Evolutionary conservation across 2,888 invertebrate genomes (phyloP), one percentile per base, ranked within the genome.

Genomic region (Melolontha melolontha): DNA sequence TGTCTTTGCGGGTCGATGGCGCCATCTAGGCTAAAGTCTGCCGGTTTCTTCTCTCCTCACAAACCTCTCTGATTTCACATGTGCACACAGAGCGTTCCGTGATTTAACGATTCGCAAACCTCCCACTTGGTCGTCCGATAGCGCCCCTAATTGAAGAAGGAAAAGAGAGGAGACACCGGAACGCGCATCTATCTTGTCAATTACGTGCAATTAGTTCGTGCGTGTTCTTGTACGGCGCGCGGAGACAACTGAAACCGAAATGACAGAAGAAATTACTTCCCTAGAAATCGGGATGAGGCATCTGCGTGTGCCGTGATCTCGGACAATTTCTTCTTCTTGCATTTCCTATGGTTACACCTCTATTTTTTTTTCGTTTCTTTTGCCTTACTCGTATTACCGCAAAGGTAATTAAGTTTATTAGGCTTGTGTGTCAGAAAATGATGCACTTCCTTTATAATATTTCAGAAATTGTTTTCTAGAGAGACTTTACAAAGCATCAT

Each of bases 161-260:
- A 54, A 29, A 40, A 17, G 40, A 40, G 17, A 47, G 34, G 47
- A 34, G 47, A 47, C 47, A 62, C 47, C 47, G 59, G 59, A 47
- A 47, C 59, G 72, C 71, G 73, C 75, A 76, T 77, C 75, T 77
- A 77, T 79, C 77, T 78, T 77, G 78, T 78, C 79, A 79, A 79
- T 79, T 79, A 78, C 74, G 72, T 75, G 78, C 78, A 79, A 79
- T 79, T 79, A 79, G 79, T 75, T 75, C 74, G 76, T 79, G 78
- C 78, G 78, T 78, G 77, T 76, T 74, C 74, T 70, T 34, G 34
- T 8, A 69, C 69, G 69, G 34, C 34, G 68, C 65, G 70, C 68
- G 70, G 68, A 65, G 70, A 73, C 73, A 69, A 69, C 72, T 68
- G 59, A 62, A 47, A 62, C 69, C 66, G 62, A 71, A 73, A 71